Evolutionary conservation across 2,888 invertebrate genomes (phyloP).

Genomic region (Cantharis rustica): DNA sequence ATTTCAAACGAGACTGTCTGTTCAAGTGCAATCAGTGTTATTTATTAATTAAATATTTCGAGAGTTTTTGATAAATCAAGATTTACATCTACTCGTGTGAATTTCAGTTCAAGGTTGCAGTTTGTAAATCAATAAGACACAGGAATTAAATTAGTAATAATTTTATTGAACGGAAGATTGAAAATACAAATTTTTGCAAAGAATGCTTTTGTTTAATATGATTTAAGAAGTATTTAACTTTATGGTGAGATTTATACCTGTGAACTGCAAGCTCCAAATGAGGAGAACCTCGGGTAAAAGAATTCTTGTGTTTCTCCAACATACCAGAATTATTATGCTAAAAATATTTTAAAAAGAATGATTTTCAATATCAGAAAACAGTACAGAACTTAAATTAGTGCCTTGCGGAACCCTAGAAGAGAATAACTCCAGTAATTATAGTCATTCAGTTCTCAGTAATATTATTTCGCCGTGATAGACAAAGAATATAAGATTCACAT

Average conservation of each 20-base stretch:
- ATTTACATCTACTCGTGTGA: not conserved
- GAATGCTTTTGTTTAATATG: too few species aligned
- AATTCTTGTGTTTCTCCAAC: too few species aligned
- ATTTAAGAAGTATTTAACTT: not conserved
- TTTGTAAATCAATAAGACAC: not conserved
- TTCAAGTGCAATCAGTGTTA: too few species aligned
- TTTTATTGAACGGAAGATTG: not conserved
- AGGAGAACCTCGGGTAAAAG: not conserved
- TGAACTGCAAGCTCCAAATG: not conserved
- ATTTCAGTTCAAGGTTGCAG: not conserved
- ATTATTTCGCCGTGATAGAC: not conserved
- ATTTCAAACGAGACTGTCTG: not conserved
- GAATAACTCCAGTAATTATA: not conserved
- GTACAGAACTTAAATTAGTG: too few species aligned
- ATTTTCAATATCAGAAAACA: too few species aligned
- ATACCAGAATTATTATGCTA: too few species aligned
- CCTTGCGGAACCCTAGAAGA: not conserved
- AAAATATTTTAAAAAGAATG: too few species aligned
- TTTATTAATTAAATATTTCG: not conserved
- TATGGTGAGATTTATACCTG: too few species aligned
- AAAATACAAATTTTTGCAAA: not conserved
- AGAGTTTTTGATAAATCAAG: not conserved
- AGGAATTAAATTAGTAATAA: not conserved
- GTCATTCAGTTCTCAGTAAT: too few species aligned
- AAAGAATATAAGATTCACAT: too few species aligned